These are phyloP conservation scores for Drosophila yakuba DNA, from an alignment of 1,140 invertebrate genomes.

Conservation along the genomic window DNA sequence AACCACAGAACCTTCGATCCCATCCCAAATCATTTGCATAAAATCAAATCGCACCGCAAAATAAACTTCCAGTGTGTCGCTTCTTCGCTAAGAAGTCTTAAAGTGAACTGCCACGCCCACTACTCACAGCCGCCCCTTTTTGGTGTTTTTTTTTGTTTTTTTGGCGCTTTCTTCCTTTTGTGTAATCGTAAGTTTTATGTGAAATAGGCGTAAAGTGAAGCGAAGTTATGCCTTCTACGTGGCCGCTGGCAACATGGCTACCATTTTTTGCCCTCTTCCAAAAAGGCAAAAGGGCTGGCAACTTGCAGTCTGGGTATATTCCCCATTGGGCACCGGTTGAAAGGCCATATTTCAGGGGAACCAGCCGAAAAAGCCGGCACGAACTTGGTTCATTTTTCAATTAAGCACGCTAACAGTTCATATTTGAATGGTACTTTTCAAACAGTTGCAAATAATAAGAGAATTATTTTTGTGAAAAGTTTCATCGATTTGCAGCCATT, in stretches of 20 bases:
- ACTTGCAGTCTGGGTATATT: background rate
- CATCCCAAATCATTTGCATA: conserved; percentile 71
- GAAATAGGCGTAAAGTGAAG: conserved; percentile 74
- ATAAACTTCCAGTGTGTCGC: conserved; percentile 64
- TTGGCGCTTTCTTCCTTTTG: background rate
- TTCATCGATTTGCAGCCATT: too few relatives aligned
- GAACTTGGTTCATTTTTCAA: conserved; percentile 7
- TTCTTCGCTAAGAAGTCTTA: conserved; percentile 30
- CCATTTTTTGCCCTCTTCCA: conserved; percentile 19
- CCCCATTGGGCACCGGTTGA: background rate
- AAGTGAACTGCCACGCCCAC: conserved; percentile 41
- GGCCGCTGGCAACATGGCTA: conserved; percentile 25
- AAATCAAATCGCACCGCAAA: conserved; percentile 78
- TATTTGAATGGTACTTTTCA: background rate
- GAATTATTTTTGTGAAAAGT: too few relatives aligned
- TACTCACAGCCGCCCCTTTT: conserved; percentile 27
- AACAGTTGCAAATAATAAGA: background rate
- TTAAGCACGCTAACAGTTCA: background rate
- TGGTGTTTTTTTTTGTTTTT: background rate
- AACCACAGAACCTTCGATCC: background rate
- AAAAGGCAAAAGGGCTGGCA: conserved; percentile 3
- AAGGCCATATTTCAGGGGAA: background rate
- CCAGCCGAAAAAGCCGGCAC: background rate
- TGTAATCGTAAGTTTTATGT: conserved; percentile 55
- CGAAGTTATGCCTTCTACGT: conserved; percentile 71